phyloP scores from a whole-genome alignment of 2,888 invertebrate species.

The Phlogophora meticulosa region DNA sequence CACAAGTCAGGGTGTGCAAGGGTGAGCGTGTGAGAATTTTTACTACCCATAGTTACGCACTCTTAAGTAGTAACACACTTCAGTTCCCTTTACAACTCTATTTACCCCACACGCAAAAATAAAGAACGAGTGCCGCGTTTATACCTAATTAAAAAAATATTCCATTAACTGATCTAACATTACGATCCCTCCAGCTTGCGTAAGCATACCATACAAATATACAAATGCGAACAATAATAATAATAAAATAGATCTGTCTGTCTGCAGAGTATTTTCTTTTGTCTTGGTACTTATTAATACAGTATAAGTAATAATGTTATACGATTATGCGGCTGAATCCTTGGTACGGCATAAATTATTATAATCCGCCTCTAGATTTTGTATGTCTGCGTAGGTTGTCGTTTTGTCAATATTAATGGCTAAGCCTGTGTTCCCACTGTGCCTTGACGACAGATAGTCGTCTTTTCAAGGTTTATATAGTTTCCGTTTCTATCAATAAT shows the following conservation, averaged over 20 bases:
- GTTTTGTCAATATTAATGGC: slow-evolving; percentile 22
- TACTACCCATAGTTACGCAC: too few relatives aligned
- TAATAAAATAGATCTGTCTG: slow-evolving; percentile 27
- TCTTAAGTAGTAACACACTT: slow-evolving; percentile 30
- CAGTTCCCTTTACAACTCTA: slow-evolving; percentile 31
- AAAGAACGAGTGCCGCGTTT: slow-evolving; percentile 25
- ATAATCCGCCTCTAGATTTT: slow-evolving; percentile 36
- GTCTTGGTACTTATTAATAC: slow-evolving; percentile 50
- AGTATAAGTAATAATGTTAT: slow-evolving; percentile 48
- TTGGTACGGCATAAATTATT: slow-evolving; percentile 48
- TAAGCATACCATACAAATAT: slow-evolving; percentile 12
- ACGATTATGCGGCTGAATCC: slow-evolving; percentile 36
- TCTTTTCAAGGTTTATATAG: not conserved
- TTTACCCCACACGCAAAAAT: slow-evolving; percentile 24
- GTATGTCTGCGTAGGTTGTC: slow-evolving; percentile 16
- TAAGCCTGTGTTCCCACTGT: not conserved
- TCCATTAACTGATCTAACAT: slow-evolving; percentile 10
- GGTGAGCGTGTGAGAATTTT: too few relatives aligned
- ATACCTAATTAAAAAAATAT: slow-evolving; percentile 48
- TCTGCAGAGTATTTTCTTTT: slow-evolving; percentile 44
- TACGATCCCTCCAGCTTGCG: not conserved
- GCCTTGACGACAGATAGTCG: not conserved
- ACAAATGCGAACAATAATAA: slow-evolving; percentile 33
- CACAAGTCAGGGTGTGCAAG: too few relatives aligned
- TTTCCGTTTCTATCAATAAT: not conserved